phyloP scores from a whole-genome alignment of 92 coral and sea anemone genomes.

The Actinernus sp. region DNA sequence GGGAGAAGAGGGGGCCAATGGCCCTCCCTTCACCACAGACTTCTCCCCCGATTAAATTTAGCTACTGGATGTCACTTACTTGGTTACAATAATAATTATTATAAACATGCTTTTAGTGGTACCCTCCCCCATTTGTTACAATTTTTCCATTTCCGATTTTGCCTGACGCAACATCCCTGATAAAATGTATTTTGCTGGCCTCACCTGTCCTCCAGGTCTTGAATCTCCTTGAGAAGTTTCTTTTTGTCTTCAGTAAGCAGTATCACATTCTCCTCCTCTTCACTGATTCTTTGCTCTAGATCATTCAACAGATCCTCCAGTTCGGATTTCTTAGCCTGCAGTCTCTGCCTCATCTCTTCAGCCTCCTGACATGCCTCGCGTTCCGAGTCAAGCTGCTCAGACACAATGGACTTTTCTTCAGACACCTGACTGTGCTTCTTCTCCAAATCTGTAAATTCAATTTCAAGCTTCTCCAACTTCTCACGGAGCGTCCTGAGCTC shows the following conservation, averaged over 20 bases:
- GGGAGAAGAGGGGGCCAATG: no score
- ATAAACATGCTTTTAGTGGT: no score
- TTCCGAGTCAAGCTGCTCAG: slow-evolving; percentile 91
- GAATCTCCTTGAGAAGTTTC: slow-evolving; percentile 90
- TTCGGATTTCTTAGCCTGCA: slow-evolving; percentile 84
- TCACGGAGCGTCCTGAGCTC: slow-evolving; percentile 75
- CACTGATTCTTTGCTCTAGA: slow-evolving; percentile 90
- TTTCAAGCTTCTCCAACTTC: slow-evolving; percentile 89
- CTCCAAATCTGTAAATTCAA: slow-evolving; percentile 65
- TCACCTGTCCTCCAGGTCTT: slow-evolving; percentile 98
- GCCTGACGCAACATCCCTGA: no score
- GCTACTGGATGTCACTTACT: no score
- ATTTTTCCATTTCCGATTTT: no score
- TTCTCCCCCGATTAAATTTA: no score
- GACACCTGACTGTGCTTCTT: slow-evolving; percentile 83
- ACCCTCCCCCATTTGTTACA: no score
- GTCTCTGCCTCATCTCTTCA: slow-evolving; percentile 96
- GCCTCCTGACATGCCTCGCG: slow-evolving; percentile 93
- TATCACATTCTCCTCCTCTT: slow-evolving; percentile 93
- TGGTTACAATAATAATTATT: no score
- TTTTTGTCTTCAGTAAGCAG: slow-evolving; percentile 86
- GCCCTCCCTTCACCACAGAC: no score
- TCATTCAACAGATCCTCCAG: slow-evolving; percentile 91
- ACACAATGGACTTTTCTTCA: slow-evolving; percentile 88
- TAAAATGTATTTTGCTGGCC: no score